A percentile compares a stretch with the other conserved stretches of the same genome.
Evolutionary conservation across 2,888 invertebrate genomes (phyloP).

Genomic region (Hypselothyrea guttata): DNA sequence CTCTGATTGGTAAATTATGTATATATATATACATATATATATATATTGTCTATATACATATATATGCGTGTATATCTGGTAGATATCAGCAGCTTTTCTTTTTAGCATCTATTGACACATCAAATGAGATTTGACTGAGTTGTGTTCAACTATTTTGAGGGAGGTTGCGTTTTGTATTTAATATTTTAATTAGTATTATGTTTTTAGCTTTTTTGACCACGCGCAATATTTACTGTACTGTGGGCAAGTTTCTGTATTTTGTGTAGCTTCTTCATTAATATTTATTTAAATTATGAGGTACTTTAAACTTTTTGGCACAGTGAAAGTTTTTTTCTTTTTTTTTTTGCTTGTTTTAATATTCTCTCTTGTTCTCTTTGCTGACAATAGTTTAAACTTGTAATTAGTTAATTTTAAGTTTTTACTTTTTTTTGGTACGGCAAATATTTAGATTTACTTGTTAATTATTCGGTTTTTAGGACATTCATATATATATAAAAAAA

Average conservation of each 20-base stretch:
- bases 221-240: constrained; percentile 12
- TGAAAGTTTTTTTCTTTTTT: constrained; percentile 84
- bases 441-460: constrained; percentile 40
- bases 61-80: neutral
- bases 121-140: constrained; percentile 8
- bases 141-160: constrained; percentile 1
- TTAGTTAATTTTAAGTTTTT: constrained; percentile 37
- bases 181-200: constrained; percentile 13
- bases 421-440: constrained; percentile 73
- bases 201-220: constrained; percentile 20
- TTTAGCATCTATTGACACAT: constrained; percentile 33
- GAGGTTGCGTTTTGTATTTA: neutral
- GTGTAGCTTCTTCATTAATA: constrained; percentile 47
- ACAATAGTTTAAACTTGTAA: constrained; percentile 31
- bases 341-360: constrained; percentile 77
- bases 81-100: constrained; percentile 49
- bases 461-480: constrained; percentile 41
- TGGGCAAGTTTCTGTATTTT: constrained; percentile 38
- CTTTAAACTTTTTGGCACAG: constrained; percentile 90
- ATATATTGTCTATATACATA: constrained; percentile 21
- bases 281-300: constrained; percentile 86
- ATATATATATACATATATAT: too few species aligned
- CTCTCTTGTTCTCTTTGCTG: constrained; percentile 13
- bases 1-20: constrained; percentile 40
- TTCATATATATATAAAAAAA: constrained; percentile 39